Percentiles rank a stretch among this genome's conserved stretches.
phyloP scores from a whole-genome alignment of 2,797 vertebrate species.

The Xiphorhynchus erythropygius region DNA sequence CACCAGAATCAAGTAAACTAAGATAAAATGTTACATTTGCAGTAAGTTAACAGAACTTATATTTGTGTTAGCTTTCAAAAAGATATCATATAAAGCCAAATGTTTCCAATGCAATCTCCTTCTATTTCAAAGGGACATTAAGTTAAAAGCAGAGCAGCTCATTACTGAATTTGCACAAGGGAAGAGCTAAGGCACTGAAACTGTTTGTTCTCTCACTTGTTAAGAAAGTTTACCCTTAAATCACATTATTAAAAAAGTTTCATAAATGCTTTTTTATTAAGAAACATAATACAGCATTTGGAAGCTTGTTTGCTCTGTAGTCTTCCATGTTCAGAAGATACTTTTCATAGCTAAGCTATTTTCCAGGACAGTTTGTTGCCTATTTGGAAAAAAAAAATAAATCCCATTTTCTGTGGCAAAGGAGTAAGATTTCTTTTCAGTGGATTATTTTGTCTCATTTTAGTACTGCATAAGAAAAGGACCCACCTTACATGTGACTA shows the following conservation, averaged over 20 bases:
- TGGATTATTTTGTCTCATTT: neutral
- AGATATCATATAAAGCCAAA: constrained; percentile 17
- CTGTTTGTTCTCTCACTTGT: constrained; percentile 12
- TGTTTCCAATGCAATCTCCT: neutral
- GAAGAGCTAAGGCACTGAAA: neutral
- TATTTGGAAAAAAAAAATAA: neutral
- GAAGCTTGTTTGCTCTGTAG: neutral
- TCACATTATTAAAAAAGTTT: neutral
- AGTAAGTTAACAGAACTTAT: neutral
- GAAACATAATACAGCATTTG: neutral
- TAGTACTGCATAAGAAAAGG: neutral
- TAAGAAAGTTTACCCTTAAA: constrained; percentile 13
- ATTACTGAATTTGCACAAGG: constrained; percentile 29
- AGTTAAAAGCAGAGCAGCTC: constrained; percentile 31
- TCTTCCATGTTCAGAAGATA: neutral
- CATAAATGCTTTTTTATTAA: constrained; percentile 20
- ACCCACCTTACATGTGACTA: neutral
- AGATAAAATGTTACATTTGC: neutral
- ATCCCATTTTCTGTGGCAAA: neutral
- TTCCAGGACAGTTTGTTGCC: neutral
- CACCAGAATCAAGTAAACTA: neutral
- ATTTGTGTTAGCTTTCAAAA: neutral
- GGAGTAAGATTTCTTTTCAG: neutral
- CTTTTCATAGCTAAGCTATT: neutral
- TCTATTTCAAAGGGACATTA: neutral